Base-by-base conservation (phyloP, 2,113 vertebrate genomes). In the Thermophis baileyi region DNA sequence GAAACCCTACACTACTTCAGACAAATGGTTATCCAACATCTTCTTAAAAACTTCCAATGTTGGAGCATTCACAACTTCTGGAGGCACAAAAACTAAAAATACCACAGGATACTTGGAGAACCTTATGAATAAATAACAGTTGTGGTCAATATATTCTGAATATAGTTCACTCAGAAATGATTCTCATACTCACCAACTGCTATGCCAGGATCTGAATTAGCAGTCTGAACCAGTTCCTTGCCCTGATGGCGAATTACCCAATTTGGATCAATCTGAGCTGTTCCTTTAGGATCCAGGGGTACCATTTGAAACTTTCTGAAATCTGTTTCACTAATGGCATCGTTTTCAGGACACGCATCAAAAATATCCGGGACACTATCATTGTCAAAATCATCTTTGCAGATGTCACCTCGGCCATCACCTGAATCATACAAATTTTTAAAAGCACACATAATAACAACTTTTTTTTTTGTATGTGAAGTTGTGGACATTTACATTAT, bases 241-340 rank as follows among this genome's bases (percentile, higher is more conserved):
- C 99, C 99, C 95, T 99, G 99, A 90, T 99, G 99, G 57, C 98
- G 98, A 95, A 99, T 99, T 95, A 99, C 99, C 99, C 99, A 99
- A 96, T 99, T 99, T 86, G 99, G 99, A 96, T 99, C 99, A 50
- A 99, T 99, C 94, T 99, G 99, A 49, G 99, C 99, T 93, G 99
- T 99, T 93, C 99, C 99, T 97, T 99, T 99, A 85, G 99, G 99
- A 96, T 99, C 99, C 96, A 99, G 93, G 87, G 98, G 99, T 89
- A 99, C 99, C 99, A 99, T 99, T 96, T 99, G 99, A 97, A 99
- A 99, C 96, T 99, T 99, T 90, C 99, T 97, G 96, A 99, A 99
- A 97, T 99, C 99, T 0, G 99, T 99, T 95, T 98, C 97, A 47
- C 98, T 99, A 95, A 99, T 99, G 91, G 98, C 99, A 18, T 95